These are phyloP conservation scores for Tetramorium simillimum DNA, from an alignment of 1,140 invertebrate species.

Conservation along the genomic window DNA sequence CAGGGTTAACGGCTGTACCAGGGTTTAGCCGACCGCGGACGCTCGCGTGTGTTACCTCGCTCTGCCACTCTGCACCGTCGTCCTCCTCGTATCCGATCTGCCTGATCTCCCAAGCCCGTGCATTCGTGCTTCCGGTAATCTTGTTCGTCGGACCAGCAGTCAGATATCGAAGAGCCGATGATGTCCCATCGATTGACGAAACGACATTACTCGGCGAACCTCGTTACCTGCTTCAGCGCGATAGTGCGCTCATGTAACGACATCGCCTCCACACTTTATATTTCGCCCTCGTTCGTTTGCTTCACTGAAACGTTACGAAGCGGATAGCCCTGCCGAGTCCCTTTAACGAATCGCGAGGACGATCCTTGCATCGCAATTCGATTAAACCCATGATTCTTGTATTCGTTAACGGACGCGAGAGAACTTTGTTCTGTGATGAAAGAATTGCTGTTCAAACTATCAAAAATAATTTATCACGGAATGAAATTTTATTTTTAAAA, in stretches of 20 bases:
- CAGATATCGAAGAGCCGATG: slow-evolving; percentile 72
- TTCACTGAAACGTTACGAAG: not conserved
- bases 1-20: slow-evolving; percentile 48
- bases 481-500: not conserved
- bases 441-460: not conserved
- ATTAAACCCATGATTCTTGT: not conserved
- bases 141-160: slow-evolving; percentile 67
- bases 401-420: not conserved
- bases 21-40: slow-evolving; percentile 77
- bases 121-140: slow-evolving; percentile 62
- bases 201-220: slow-evolving; percentile 70
- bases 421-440: not conserved
- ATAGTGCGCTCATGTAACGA: slow-evolving; percentile 55
- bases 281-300: slow-evolving; percentile 50
- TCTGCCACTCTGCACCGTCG: slow-evolving; percentile 27
- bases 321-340: not conserved
- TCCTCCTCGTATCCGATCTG: slow-evolving; percentile 44
- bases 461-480: not conserved
- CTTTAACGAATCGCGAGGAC: not conserved
- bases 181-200: slow-evolving; percentile 73
- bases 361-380: not conserved
- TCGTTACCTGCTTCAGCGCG: slow-evolving; percentile 65
- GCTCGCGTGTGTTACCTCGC: slow-evolving; percentile 68
- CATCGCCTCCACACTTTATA: slow-evolving; percentile 24
- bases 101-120: slow-evolving; percentile 2